phyloP scores from a whole-genome alignment of 2,797 vertebrate species.

The Pseudocheirus occidentalis region DNA sequence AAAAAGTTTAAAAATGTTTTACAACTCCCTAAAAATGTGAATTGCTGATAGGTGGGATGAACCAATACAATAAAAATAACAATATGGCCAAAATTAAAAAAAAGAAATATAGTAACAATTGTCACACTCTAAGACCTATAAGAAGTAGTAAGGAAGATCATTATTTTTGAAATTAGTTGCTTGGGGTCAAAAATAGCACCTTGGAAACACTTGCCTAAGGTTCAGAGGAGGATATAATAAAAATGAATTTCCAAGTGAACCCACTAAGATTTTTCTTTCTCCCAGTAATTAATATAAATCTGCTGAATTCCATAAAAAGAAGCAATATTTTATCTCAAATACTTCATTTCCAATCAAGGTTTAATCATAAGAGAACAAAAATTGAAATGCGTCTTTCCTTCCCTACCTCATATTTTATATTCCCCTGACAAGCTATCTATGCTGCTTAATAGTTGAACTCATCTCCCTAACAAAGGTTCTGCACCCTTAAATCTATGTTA shows the following conservation, averaged over 20 bases:
- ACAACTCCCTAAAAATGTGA: not conserved
- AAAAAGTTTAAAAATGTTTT: not conserved
- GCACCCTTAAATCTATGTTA: too few species aligned
- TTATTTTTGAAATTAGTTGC: slow-evolving; percentile 31
- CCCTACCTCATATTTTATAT: not conserved
- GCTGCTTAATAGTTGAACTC: slow-evolving; percentile 11
- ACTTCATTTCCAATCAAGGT: slow-evolving; percentile 5
- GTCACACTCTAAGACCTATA: slow-evolving; percentile 18
- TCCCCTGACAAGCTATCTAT: not conserved
- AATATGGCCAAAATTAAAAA: too few species aligned
- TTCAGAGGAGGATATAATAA: not conserved
- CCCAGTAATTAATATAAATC: slow-evolving; percentile 24
- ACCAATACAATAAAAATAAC: too few species aligned
- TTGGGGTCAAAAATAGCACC: slow-evolving; percentile 5
- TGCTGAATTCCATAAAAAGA: not conserved
- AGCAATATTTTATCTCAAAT: not conserved
- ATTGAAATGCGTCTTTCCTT: slow-evolving; percentile 8
- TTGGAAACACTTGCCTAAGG: slow-evolving; percentile 37
- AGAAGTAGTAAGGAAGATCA: not conserved
- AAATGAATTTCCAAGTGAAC: slow-evolving; percentile 37
- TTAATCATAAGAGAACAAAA: not conserved
- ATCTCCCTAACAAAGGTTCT: not conserved
- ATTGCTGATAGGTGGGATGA: too few species aligned
- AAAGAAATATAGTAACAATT: slow-evolving; percentile 4
- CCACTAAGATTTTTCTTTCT: slow-evolving; percentile 21